Conservation (phyloP, 2,888 invertebrate genomes). For the Machimus rusticus region DNA sequence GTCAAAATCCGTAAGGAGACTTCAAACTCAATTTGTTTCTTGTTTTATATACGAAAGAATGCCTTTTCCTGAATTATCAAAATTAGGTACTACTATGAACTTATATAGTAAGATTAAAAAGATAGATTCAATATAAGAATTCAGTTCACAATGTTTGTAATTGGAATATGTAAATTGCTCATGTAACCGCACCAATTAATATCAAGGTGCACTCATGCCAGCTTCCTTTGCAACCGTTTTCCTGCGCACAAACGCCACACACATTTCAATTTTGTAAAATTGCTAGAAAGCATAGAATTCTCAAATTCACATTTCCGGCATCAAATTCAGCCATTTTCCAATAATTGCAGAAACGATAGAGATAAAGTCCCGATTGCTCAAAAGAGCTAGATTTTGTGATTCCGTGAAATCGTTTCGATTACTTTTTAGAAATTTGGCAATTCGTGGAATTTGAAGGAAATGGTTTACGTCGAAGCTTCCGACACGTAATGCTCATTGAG, state of each 20-base stretch:
- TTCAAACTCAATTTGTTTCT: too few species aligned
- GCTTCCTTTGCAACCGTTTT: background rate
- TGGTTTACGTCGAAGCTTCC: background rate
- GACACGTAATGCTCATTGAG: conserved; percentile 26
- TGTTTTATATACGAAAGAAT: too few species aligned
- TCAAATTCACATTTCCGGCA: background rate
- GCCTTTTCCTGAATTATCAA: too few species aligned
- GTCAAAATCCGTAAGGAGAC: too few species aligned
- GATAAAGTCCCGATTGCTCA: background rate
- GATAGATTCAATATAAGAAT: too few species aligned
- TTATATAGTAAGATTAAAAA: too few species aligned
- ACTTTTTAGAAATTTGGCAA: background rate
- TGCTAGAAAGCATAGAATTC: background rate
- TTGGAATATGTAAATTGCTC: background rate
- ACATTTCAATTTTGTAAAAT: background rate
- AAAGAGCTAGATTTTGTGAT: background rate
- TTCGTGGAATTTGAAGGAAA: background rate
- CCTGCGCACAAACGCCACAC: background rate
- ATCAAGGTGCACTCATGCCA: background rate
- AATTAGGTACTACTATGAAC: too few species aligned
- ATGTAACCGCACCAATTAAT: background rate
- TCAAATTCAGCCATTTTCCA: background rate
- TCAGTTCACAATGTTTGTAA: background rate
- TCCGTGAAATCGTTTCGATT: conserved; percentile 16
- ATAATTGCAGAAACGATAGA: background rate